Evolutionary conservation across 30 jellyfish, hydroid and myxozoan genomes (phyloP), one percentile per base, ranked within the genome.

Genomic region (Turritopsis rubra): DNA sequence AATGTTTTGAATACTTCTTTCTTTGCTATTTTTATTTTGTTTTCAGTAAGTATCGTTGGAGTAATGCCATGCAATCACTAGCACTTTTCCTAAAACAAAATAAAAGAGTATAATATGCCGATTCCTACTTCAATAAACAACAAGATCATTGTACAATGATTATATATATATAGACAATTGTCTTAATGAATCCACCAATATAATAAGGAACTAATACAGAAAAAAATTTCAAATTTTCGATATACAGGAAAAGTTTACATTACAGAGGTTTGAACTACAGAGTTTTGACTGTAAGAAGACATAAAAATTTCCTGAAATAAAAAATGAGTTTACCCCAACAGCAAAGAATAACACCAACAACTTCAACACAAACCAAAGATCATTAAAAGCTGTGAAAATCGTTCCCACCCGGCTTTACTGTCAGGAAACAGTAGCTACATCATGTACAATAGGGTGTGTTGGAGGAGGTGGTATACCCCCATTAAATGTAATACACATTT

Each of bases 1-100:
- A 41, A 41, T 41, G 5, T 41, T 41, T 41, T 41, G 60, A 41
- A 13, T 68, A 1, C 21, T 60, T 68, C 8, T 19, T 68, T 27
- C 30, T 68, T 68, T 68, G 77, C 77, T 23, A 7, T 68, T 68
- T 66, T 68, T 68, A 68, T n/a, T 68, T n/a, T 68, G 30, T 27
- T 68, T 68, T 41, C 60, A 41, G 60, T 41, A 13, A 41, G 60
- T 41, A 41, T 41, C 13, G 60, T 41, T 41, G 60, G 60, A 3
- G 5, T 41, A 3, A 41, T 41, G 60, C 60, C 60, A 41, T 41
- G 13, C 13, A 41, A 41, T 41, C 60, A 41, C 60, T 41, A 41
- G 60, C 60, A 41, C 60, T 41, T 41, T 41, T 13, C 60, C 60
- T 41, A 41, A 41, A 41, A 41, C 60, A 41, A 41, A 41, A 41